Evolutionary conservation across 1,140 invertebrate species (phyloP).

Genomic region (Rhagoletis pomonella): DNA sequence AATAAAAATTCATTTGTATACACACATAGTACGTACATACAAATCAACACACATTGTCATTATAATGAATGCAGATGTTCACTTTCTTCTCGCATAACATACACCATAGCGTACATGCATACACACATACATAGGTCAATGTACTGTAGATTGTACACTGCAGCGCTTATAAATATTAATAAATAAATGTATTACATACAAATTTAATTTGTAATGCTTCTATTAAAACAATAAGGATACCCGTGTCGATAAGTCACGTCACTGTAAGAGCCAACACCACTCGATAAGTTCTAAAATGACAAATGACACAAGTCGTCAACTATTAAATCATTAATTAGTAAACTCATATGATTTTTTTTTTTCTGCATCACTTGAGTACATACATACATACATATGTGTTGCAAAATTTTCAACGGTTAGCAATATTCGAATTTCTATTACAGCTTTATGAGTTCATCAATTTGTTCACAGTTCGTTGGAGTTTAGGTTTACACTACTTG

Average conservation of each 20-base stretch:
- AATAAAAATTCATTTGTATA: conserved; percentile 28
- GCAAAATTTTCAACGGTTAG: background rate
- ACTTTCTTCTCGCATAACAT: background rate
- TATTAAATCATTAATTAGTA: background rate
- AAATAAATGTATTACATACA: conserved; percentile 37
- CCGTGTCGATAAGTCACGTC: conserved; percentile 32
- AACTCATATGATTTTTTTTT: background rate
- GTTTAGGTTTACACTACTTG: too few relatives aligned
- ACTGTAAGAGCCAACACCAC: conserved; percentile 48
- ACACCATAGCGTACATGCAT: background rate
- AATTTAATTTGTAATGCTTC: conserved; percentile 34
- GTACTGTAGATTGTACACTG: conserved; percentile 23
- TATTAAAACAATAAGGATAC: conserved; percentile 20
- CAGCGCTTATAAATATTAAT: conserved; percentile 33
- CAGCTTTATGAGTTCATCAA: background rate
- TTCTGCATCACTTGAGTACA: background rate
- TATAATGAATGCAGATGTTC: conserved; percentile 10
- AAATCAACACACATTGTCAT: background rate
- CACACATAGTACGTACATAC: background rate
- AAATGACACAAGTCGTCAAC: background rate
- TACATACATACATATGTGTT: background rate
- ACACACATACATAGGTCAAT: background rate
- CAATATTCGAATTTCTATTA: background rate
- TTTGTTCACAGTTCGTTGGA: too few relatives aligned
- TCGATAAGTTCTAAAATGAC: conserved; percentile 17